phyloP scores from a whole-genome alignment of 2,888 invertebrate species.

The Agonopterix heracliana region DNA sequence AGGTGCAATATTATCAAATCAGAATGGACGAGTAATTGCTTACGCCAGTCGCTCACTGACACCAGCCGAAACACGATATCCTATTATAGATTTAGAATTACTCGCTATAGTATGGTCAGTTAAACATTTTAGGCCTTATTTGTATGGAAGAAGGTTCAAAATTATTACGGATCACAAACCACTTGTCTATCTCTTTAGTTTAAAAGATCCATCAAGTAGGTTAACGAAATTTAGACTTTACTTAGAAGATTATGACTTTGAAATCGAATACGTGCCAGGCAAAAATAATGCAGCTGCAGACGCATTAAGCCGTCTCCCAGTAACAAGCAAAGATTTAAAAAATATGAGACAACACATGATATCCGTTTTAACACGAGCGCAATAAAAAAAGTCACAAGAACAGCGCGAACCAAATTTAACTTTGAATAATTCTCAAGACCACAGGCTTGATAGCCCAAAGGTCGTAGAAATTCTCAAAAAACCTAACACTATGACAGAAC shows the following conservation, averaged over 20 bases:
- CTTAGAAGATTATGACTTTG: conserved; percentile 6
- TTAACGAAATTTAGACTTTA: neutral
- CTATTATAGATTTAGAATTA: conserved; percentile 12
- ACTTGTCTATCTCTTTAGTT: neutral
- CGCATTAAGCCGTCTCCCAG: conserved; percentile 12
- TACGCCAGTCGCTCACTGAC: conserved; percentile 2
- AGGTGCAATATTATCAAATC: conserved; percentile 3
- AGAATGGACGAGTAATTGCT: conserved; percentile 1
- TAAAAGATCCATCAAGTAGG: neutral
- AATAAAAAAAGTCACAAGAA: conserved; percentile 3
- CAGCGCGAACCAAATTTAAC: too few species aligned
- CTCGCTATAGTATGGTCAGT: conserved; percentile 11
- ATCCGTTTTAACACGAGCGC: conserved; percentile 1
- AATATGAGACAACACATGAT: neutral
- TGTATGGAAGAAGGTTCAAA: neutral
- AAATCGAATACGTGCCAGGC: conserved; percentile 16
- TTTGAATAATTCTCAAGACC: too few species aligned
- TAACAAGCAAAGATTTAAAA: neutral
- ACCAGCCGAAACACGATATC: conserved; percentile 11
- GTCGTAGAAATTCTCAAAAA: too few species aligned
- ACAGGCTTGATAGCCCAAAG: too few species aligned
- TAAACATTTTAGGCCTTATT: conserved; percentile 10
- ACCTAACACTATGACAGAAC: too few species aligned
- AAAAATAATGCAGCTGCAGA: conserved; percentile 16
- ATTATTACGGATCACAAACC: neutral